A percentile compares a stretch with the other conserved stretches of the same genome.
These are phyloP conservation scores for Aphrocallistes beatrix DNA, from an alignment of 37 sponge, comb jelly and placozoan species.

Conservation along the genomic window DNA sequence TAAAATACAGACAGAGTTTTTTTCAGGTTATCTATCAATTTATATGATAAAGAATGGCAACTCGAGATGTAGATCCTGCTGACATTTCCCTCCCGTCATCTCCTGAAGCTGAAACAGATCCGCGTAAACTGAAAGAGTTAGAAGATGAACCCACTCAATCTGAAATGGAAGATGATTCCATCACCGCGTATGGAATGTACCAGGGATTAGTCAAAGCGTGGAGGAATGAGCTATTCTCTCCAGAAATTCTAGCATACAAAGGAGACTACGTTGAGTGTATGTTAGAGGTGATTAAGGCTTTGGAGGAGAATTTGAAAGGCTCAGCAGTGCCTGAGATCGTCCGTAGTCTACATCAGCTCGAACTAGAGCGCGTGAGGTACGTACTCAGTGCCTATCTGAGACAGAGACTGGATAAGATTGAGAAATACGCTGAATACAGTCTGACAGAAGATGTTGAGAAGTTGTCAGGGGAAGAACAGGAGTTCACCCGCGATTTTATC, in stretches of 20 bases:
- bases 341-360: background rate
- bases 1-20: no score
- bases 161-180: background rate
- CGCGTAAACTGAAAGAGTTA: background rate
- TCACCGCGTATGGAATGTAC: background rate
- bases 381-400: background rate
- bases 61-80: no score
- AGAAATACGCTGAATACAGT: background rate
- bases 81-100: background rate
- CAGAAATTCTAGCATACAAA: background rate
- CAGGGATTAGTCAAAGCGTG: slow-evolving; percentile 8
- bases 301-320: background rate
- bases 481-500: background rate
- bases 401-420: background rate
- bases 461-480: background rate
- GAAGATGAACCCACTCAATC: background rate
- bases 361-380: background rate
- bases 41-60: no score
- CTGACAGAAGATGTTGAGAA: background rate
- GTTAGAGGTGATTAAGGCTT: background rate
- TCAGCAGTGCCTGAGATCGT: background rate
- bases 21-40: no score
- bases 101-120: background rate
- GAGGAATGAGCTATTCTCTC: background rate
- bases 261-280: slow-evolving; percentile 1